Evolutionary conservation across 2,888 invertebrate genomes (phyloP), one percentile per base, ranked within the genome.

Genomic region (Chydorus sphaericus): DNA sequence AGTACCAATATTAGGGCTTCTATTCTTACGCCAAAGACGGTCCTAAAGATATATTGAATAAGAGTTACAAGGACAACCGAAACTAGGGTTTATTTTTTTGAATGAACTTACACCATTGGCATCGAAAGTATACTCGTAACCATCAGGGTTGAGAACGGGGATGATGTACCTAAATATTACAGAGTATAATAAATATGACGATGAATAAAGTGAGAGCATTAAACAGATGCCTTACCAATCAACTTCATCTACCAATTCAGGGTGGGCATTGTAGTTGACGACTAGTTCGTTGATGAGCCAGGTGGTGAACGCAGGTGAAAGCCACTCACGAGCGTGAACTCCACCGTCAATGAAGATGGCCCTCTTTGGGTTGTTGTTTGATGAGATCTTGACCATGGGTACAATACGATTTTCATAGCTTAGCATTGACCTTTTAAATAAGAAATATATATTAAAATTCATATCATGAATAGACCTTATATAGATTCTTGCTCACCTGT

Each of bases 281-380:
- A 58, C 48, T 33, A 62, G 39, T 26, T 60, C 59, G 16, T 59
- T 56, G 30, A 58, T 58, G 26, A 66, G 63, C 54, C 64, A 85
- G 18, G 82, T 80, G 38, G 82, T 79, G 1, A 82, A 80, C 0
- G 87, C 85, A 0, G 85, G 82, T 1, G 83, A 77, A 62, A 87
- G 83, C 87, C 87, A 87, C 69, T 87, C 87, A 36, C 71, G 52
- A n/a, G 58, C 56, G 31, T 60, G 60, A 37, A 61, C 59, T 36
- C 65, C 64, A 20, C 61, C 71, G 59, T 74, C 73, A 29, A 73
- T 68, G 66, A 71, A 71, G 29, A 73, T 66, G 3, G 66, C 67
- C 3, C 64, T 64, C 57, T 69, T 69, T 11, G 59, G 54, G 8
- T 58, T 54, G 29, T 59, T 58, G 66, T 11, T 77, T 73, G 18